Base-by-base conservation (phyloP, 1,140 invertebrate species). In the Calephelis virginiensis region DNA sequence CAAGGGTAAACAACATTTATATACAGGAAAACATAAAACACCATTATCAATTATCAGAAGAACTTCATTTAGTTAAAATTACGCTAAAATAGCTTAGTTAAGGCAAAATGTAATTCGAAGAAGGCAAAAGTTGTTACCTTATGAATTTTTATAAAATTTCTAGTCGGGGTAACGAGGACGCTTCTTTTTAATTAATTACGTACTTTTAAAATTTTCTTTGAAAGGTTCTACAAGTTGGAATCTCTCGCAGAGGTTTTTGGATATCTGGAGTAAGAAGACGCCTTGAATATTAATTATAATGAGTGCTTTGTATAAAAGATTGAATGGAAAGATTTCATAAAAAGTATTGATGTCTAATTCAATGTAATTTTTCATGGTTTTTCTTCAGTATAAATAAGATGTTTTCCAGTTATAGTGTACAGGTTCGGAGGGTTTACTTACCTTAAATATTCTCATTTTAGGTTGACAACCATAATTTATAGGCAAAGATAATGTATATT, bases 131-230 rank as follows among this genome's bases (percentile, higher is more conserved):
- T 53, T 11, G 17, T 5, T 5, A 53, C 10, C 17, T 53, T 28
- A 11, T 8, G 9, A 53, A 11, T 43, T 53, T 53, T 53, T 53
- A 53, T 37, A 53, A 53, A 53, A 53, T 17, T 28, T 53, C 50
- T 14, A 53, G 14, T 28, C 17, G 50, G 50, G 17, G 9, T 53
- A 53, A 56, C 17, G 17, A 56, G 8, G 50, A 53, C 49, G 50
- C 50, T 28, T 9, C 50, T 56, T 56, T 56, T 56, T 56, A 56
- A 56, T 56, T 56, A 56, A 56, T 56, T 37, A 56, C 53, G 28
- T 56, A n/a, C 53, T 59, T 59, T 59, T 59, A 59, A 59, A 56
- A 59, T 59, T 59, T 59, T 6, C 11, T 59, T 59, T 38, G 28
- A 59, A 59, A 59, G 53, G 53, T 59, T 59, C 28, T 59, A 11